Evolutionary conservation across 2,113 vertebrate species (phyloP), one percentile per base, ranked within the genome.

Genomic region (Pimephales promelas): DNA sequence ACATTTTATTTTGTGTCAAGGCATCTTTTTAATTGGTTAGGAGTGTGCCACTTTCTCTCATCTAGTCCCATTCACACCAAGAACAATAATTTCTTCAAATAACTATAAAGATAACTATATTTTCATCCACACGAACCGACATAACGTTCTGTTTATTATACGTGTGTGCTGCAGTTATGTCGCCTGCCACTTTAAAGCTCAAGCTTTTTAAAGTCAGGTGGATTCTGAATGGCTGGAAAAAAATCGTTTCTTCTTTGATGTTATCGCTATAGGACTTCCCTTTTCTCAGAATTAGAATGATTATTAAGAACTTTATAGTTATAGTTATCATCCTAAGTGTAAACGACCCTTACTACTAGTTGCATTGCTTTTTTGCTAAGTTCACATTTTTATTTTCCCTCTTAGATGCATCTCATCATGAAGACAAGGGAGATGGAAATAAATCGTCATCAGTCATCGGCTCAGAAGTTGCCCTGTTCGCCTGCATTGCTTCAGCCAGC

Each of bases 401-500:
- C 4, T 0, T 89, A 95, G 94, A 82, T 68, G 14, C 66, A 4
- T 70, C 89, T 5, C 76, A 78, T 4, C 84, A 84, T 56, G 91
- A 90, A 3, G 79, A 88, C 6, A 82, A 81, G 81, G 93, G 90
- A 73, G 95, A 88, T 3, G 94, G 94, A 49, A 96, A 95, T 47
- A 97, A 97, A 89, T 95, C 97, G 5, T 91, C 94, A 34, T 96
- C 94, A 74, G 92, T 96, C 92, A 95, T 99, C 43, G 97, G 96
- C 93, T 97, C 97, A 43, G 97, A 99, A 92, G 95, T 97, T 93
- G 98, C 98, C 91, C 97, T 99, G 95, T 97, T 99, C 81, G 96
- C 97, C 74, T 96, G 96, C 92, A 97, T 99, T 85, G 96, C 96
- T 82, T 99, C 98, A 71, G 98, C 97, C 89, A 97, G 97, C 89